Evolutionary conservation across 2,888 invertebrate genomes (phyloP), one percentile per base, ranked within the genome.

Genomic region (Diarsia mendica): DNA sequence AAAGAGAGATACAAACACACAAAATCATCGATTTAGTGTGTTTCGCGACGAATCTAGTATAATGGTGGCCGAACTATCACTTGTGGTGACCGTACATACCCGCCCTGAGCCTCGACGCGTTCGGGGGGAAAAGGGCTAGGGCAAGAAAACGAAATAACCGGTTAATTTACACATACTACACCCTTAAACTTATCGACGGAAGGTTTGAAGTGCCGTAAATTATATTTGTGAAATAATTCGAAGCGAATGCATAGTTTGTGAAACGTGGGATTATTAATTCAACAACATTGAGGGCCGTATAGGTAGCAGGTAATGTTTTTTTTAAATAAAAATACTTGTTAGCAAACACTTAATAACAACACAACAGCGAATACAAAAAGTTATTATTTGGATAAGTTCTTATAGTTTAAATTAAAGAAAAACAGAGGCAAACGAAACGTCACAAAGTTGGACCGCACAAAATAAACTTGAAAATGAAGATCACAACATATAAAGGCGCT

Each of bases 81-180:
- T 69, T 81, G 85, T 67, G 68, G 58, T 72, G 75, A 84, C 85
- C 85, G 82, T 82, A 82, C 82, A 77, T 82, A 82, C 82, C 82
- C 82, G 67, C 69, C 85, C 78, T 61, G 82, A 67, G 85, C 85
- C 72, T 82, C 82, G 67, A 72, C 82, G 82, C 83, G 85, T 85
- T 82, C 82, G 82, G 67, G 70, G 61, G 68, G 68, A 70, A 58
- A 84, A 75, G 46, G 61, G 81, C 86, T 86, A 39, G 78, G 69
- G 85, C 81, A 75, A 78, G 72, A 86, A 84, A 84, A 83, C 65
- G 83, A 78, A 82, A 82, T 72, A 70, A 64, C 77, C 78, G 82
- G 28, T 82, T 82, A 82, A 82, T 82, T 58, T 20, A 82, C 53
- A 85, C 68, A 67, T 48, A 68, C 60, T 28, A 60, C 61, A 67